These are phyloP conservation scores for Catocala nupta DNA, from an alignment of 2,888 invertebrate species.

Conservation along the genomic window DNA sequence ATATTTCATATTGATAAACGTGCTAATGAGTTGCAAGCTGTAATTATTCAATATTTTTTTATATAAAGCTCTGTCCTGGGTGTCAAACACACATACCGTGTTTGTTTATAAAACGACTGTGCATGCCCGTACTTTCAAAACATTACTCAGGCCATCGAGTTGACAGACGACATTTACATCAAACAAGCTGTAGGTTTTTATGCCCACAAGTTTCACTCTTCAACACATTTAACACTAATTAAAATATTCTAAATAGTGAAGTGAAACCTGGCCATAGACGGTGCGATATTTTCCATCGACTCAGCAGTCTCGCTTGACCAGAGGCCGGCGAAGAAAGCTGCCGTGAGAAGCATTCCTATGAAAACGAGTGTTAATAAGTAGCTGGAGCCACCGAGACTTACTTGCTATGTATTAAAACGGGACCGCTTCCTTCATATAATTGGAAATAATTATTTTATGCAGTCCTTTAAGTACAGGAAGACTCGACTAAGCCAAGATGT, in stretches of 20 bases:
- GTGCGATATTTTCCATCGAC: constrained; percentile 40
- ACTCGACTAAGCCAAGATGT: background rate
- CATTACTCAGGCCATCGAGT: background rate
- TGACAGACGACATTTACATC: background rate
- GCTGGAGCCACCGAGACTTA: constrained; percentile 12
- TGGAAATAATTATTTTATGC: constrained; percentile 8
- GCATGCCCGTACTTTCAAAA: no score
- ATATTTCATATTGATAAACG: no score
- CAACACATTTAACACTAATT: constrained; percentile 14
- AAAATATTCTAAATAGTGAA: constrained; percentile 35
- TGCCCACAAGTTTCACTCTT: constrained; percentile 15
- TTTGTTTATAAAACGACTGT: no score
- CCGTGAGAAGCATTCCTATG: constrained; percentile 52
- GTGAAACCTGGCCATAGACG: constrained; percentile 48
- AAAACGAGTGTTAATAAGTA: constrained; percentile 47
- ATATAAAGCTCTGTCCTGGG: no score
- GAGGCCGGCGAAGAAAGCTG: constrained; percentile 53
- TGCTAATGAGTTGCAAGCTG: no score
- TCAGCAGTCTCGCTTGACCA: constrained; percentile 46
- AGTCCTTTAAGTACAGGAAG: constrained; percentile 27
- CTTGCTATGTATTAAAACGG: constrained; percentile 38
- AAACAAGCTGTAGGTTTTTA: background rate
- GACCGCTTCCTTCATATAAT: constrained; percentile 37
- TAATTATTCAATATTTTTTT: no score
- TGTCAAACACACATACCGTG: no score